Evolutionary conservation across 2,888 invertebrate species (phyloP), one percentile per base, ranked within the genome.

Genomic region (Lepeophtheirus nordmannii): DNA sequence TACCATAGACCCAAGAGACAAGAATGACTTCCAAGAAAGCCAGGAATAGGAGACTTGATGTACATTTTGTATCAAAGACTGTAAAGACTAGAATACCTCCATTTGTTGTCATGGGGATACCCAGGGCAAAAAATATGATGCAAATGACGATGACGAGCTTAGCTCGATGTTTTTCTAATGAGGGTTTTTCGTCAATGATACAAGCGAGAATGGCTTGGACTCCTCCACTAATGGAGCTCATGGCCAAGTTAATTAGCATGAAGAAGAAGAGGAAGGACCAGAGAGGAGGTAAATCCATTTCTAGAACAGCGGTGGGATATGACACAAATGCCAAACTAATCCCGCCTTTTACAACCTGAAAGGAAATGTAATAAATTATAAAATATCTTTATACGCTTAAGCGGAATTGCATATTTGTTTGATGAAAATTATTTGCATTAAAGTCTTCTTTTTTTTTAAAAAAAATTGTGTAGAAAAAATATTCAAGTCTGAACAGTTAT

Each of bases 231-330:
- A 40, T 1, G 10, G 66, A 70, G 17, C 68, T 69, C 22, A 70
- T 66, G 20, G 70, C 70, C 23, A 70, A 67, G 40, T 68, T 85
- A 65, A 86, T 76, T 39, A 86, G 76, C 86, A 86, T 87, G 67
- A 85, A 81, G 74, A 88, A 87, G 77, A 87, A 87, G 7, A 87
- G 78, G 63, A 86, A 79, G 8, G 88, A 85, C 86, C 88, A 89
- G 10, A 89, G 78, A 0, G 87, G 87, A 0, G 89, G 82, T n/a
- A 70, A 22, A 7, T 71, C 70, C 69, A 71, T 70, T 39, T 70
- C 68, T 5, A 70, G 40, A 14, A 72, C 70, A 0, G 72, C 72
- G 62, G 71, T 71, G 1, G 72, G 72, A 66, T 71, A 72, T 14
- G 72, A 70, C 22, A 72, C 70, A 66, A 72, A 72, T 12, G 72